Conservation (phyloP, 2,113 vertebrate species). For the Myotis brandtii region DNA sequence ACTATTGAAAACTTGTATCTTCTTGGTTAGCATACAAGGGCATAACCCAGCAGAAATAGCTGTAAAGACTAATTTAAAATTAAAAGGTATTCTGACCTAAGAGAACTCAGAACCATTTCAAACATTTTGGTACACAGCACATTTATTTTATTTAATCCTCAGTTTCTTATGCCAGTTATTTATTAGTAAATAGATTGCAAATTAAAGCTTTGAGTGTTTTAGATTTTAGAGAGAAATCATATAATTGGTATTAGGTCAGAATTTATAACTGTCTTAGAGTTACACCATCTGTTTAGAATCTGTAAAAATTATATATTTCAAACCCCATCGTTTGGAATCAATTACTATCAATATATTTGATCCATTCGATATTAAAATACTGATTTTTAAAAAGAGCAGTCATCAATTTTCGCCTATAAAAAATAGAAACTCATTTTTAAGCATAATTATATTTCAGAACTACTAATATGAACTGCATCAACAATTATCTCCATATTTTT, state of each 20-base stretch:
- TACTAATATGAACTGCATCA: neutral
- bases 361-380: neutral
- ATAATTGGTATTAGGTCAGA: neutral
- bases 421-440: neutral
- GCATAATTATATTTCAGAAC: neutral
- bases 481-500: neutral
- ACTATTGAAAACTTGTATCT: neutral
- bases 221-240: neutral
- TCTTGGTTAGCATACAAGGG: neutral
- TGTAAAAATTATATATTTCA: neutral
- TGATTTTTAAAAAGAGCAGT: neutral
- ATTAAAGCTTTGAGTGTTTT: neutral
- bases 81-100: neutral
- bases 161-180: constrained; percentile 2
- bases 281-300: neutral
- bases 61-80: neutral
- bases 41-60: neutral
- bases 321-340: neutral
- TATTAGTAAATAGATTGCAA: neutral
- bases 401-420: neutral
- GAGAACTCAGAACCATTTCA: constrained; percentile 8
- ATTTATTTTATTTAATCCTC: neutral
- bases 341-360: neutral
- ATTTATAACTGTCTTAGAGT: neutral
- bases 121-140: neutral